A percentile compares a stretch with the other conserved stretches of the same genome.
Conservation (phyloP, 2,797 vertebrate species). For the Falco naumanni region DNA sequence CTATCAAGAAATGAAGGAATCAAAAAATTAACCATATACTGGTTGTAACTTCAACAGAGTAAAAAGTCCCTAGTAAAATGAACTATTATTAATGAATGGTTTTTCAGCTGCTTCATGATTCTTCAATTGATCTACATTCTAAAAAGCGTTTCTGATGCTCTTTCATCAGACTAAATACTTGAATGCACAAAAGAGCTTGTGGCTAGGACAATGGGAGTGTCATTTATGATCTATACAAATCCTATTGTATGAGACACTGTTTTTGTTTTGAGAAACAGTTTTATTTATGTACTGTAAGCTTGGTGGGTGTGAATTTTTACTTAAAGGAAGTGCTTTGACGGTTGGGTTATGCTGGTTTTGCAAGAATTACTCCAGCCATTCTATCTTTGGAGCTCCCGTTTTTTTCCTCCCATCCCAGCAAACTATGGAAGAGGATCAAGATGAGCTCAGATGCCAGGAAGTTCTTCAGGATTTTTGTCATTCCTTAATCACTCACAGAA, state of each 20-base stretch:
- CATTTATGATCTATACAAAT: conserved; percentile 33
- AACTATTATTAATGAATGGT: not conserved
- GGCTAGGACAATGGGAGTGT: conserved; percentile 22
- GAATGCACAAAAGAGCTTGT: conserved; percentile 33
- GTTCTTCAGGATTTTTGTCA: conserved; percentile 65
- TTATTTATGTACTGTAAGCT: conserved; percentile 57
- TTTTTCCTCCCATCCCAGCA: conserved; percentile 31
- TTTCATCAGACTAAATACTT: conserved; percentile 5
- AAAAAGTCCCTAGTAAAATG: not conserved
- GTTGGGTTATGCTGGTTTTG: conserved; percentile 68
- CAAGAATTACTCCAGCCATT: conserved; percentile 43
- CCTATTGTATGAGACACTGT: not conserved
- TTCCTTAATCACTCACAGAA: conserved; percentile 49
- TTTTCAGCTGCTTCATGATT: not conserved
- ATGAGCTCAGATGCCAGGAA: not conserved
- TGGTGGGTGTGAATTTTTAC: conserved; percentile 46
- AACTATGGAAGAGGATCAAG: conserved; percentile 18
- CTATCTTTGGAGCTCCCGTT: conserved; percentile 52
- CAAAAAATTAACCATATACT: not conserved
- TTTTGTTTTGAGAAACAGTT: conserved; percentile 52
- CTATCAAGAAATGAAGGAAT: not conserved
- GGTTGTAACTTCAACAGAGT: not conserved
- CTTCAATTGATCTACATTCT: not conserved
- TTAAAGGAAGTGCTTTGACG: conserved; percentile 74
- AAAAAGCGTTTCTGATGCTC: not conserved